phyloP scores from a whole-genome alignment of 2,797 vertebrate genomes.

The Galago senegalensis region DNA sequence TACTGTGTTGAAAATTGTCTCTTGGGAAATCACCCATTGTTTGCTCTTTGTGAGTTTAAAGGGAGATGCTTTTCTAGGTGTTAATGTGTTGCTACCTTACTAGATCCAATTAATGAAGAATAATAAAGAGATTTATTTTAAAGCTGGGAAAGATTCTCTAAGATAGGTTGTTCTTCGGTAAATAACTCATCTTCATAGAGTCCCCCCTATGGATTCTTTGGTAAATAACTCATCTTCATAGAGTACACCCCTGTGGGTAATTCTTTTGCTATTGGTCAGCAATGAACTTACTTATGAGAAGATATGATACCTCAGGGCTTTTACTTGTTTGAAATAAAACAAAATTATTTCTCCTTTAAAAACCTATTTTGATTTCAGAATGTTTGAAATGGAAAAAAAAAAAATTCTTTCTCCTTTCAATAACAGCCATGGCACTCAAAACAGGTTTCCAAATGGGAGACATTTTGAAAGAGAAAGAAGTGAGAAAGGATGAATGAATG shows the following conservation, averaged over 20 bases:
- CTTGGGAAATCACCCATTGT: not conserved
- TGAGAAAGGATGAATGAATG: not conserved
- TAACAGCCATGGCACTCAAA: conserved; percentile 14
- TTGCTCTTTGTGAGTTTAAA: conserved; percentile 44
- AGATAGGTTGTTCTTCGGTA: not conserved
- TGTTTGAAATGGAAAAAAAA: conserved; percentile 40
- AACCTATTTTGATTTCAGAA: conserved; percentile 7
- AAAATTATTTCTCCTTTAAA: not conserved
- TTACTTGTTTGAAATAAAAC: conserved; percentile 56
- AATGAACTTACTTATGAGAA: conserved; percentile 29
- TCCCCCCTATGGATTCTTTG: not conserved
- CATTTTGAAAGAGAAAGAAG: conserved; percentile 30
- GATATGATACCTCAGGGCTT: not conserved
- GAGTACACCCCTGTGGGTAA: not conserved
- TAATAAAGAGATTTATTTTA: not conserved
- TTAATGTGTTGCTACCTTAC: not conserved
- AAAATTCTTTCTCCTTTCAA: not conserved
- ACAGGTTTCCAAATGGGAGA: not conserved
- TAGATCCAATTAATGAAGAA: conserved; percentile 5
- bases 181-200: not conserved
- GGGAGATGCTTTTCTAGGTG: not conserved
- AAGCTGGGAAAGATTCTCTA: not conserved
- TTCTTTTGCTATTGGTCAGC: not conserved
- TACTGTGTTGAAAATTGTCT: not conserved
- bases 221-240: not conserved